Evolutionary conservation across 2,888 invertebrate species (phyloP), one percentile per base, ranked within the genome.

Genomic region (Machimus rusticus): DNA sequence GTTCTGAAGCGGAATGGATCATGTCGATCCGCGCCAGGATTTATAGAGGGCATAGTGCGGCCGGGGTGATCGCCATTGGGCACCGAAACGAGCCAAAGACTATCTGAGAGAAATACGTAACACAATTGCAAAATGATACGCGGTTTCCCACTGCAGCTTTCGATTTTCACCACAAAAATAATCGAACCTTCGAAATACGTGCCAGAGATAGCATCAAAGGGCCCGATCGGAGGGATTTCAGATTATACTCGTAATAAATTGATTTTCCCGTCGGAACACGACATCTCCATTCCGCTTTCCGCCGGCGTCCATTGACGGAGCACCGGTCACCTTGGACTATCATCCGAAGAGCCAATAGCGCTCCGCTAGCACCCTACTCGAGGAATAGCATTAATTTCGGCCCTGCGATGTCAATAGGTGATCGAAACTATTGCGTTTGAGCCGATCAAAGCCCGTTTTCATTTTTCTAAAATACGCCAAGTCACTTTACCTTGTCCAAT

Each of bases 401-500:
- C 23, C 23, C 23, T 66, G n/a, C 23, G 28, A 66, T 66, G 66
- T 66, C 66, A 66, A 66, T 66, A 66, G 66, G 66, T 23, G 9
- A 66, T 23, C 66, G 66, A 66, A 28, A 12, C 66, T n/a, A 9
- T 66, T 19, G 19, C 23, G 66, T 9, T 66, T 19, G 9, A 66
- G 66, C 19, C 66, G 66, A 66, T 66, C 66, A 66, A 28, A 66
- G 66, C 28, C 66, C 14, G 28, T 66, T 66, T 66, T 76, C 12
- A 66, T 66, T 66, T 66, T 76, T 9, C 76, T 37, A 74, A 46
- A 85, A 74, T 28, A 12, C 37, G 46, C 85, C 37, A 23, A 43
- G 46, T 85, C 85, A 85, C 74, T n/a, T 85, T n/a, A 85, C 85
- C 85, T 85, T 85, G 85, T 85, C 85, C 43, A 85, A 85, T 85